Evolutionary conservation across 2,113 vertebrate genomes (phyloP), one percentile per base, ranked within the genome.

Genomic region (Psilopsiagon aymara): DNA sequence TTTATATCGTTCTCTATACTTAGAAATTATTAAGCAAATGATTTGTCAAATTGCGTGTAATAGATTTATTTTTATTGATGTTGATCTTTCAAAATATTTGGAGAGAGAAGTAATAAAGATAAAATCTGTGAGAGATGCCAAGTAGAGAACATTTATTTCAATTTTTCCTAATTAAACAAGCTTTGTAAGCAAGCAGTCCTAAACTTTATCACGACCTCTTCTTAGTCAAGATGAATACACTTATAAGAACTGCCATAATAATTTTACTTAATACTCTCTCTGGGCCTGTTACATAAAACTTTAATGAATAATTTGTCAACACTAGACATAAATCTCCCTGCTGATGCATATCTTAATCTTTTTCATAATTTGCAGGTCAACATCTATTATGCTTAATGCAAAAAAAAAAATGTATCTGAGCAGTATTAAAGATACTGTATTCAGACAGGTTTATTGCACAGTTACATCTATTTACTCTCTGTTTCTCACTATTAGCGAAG

Each of bases 261-360:
- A 94, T 97, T 62, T 55, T 92, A 93, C 92, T 88, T 90, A 97
- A 85, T 96, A 66, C 90, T 82, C 79, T 96, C 85, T 89, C 35
- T 93, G 66, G 91, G 81, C 73, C 81, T 91, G 67, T 97, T 76
- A 44, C 88, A 95, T 93, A 92, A 97, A 95, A 96, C 69, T 86
- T 94, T 94, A 97, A 97, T 92, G 93, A 97, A 94, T 96, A 92
- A 96, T 97, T 96, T 98, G 94, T 98, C 94, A 97, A 95, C 93
- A 95, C 51, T 86, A 96, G 85, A 97, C 74, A 97, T 95, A 95
- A 95, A 96, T 96, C 86, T 97, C 81, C 94, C 88, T 94, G 46
- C 49, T 95, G 92, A 96, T 94, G 79, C 66, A 76, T 94, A 96
- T 95, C 92, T 95, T 96, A 96, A 97, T 95, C 74, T 96, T 93